Evolutionary conservation across 2,113 vertebrate species (phyloP).

Genomic region (Dromas ardeola): DNA sequence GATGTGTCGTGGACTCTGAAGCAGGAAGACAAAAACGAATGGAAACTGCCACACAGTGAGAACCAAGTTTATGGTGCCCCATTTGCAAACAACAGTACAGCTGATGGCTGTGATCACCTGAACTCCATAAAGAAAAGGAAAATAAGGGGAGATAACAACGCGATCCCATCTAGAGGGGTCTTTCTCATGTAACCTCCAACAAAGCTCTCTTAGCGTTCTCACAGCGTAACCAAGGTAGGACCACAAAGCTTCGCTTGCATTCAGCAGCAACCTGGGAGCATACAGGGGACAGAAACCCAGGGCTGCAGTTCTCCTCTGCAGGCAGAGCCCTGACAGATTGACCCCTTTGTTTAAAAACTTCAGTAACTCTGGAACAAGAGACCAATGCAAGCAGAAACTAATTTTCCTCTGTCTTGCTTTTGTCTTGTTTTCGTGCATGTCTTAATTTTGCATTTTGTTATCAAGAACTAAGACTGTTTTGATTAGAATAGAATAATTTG

Average conservation of each 20-base stretch:
- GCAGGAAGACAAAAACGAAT: background rate
- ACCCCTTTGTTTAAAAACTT: background rate
- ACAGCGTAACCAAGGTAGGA: background rate
- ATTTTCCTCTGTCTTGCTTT: background rate
- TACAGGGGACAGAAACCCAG: background rate
- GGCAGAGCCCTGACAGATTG: background rate
- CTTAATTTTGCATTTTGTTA: background rate
- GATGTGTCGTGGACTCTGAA: background rate
- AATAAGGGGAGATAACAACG: background rate
- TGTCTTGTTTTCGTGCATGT: background rate
- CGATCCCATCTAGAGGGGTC: background rate
- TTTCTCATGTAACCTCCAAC: background rate
- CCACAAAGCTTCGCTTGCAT: background rate
- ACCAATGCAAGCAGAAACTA: background rate
- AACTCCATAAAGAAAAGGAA: background rate
- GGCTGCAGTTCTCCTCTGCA: background rate
- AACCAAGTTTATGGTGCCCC: background rate
- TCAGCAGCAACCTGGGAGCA: background rate
- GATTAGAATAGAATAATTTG: background rate
- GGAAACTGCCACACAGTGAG: background rate
- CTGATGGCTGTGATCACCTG: background rate
- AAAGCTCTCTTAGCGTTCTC: background rate
- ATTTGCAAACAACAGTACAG: background rate
- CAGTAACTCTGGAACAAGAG: background rate
- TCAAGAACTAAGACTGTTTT: background rate